Base-by-base conservation (phyloP, 2,113 vertebrate species). In the Cettia cetti region DNA sequence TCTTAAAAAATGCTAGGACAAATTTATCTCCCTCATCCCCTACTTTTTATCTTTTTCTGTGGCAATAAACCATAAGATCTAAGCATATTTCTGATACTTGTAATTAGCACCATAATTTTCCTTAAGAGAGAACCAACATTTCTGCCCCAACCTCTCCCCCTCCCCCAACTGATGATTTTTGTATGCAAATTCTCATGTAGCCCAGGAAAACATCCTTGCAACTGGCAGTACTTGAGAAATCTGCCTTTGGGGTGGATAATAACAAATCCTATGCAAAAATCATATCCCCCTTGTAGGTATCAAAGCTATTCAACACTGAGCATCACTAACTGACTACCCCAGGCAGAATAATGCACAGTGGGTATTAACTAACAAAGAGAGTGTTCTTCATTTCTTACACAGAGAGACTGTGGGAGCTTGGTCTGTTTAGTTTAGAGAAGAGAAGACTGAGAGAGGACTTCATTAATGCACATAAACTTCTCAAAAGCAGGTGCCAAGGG, bases 391-490 rank as follows among this genome's bases (percentile, higher is more conserved):
- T 35, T 16, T 75, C 39, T 47, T 15, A 2, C 26, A 9, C 31
- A 52, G n/a, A 47, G 16, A n/a, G 39, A 31, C 39, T 68, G 24
- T 1, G 0, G 69, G 30, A 68, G 16, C 53, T 68, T 0, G 1
- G 20, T n/a, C 53, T 68, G 20, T 40, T 89, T n/a, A 40, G n/a
- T 45, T 37, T 39, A 39, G 33, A 57, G 30, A 50, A 49, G 37
- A 44, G 23, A 52, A 26, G 20, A 60, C 5, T 59, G 52, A 59
- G 28, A 74, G 33, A 13, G 24, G 20, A 26, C 33, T 5, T 60
- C 28, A n/a, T n/a, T 40, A 60, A 47, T 35, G 13, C n/a, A 27
- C 21, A 7, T 8, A 30, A 82, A 39, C 45, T 10, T 40, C 24
- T 44, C 59, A 50, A 56, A 65, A 8, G 5, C 18, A 11, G 12